phyloP scores from a whole-genome alignment of 1,140 invertebrate species.

The Heliconius hermathena region DNA sequence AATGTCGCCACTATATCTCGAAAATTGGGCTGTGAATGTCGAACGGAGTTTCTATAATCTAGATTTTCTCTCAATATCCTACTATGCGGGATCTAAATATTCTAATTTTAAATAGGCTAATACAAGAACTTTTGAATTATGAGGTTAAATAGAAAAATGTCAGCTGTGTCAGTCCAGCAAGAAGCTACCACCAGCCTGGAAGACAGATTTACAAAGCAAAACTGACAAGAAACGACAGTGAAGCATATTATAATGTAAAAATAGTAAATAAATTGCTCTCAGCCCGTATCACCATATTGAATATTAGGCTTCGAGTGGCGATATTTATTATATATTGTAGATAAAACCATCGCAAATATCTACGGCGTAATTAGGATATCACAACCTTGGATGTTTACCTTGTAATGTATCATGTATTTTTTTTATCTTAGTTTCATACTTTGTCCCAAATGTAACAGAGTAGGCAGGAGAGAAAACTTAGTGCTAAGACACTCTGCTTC shows the following conservation, averaged over 20 bases:
- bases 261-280: background rate
- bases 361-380: background rate
- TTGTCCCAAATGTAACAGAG: background rate
- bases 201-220: background rate
- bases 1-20: too few relatives aligned
- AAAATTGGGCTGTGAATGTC: too few relatives aligned
- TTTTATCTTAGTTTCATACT: background rate
- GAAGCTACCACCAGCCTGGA: background rate
- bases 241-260: background rate
- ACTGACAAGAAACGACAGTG: background rate
- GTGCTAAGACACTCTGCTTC: too few relatives aligned
- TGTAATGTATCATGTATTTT: background rate
- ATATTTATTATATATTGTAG: background rate
- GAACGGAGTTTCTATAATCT: background rate
- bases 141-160: too few relatives aligned
- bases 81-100: too few relatives aligned
- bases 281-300: background rate
- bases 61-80: too few relatives aligned
- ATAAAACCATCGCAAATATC: background rate
- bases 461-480: too few relatives aligned
- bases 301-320: background rate
- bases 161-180: too few relatives aligned
- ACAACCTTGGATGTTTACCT: background rate
- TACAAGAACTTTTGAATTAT: background rate
- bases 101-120: too few relatives aligned